Evolutionary conservation across 2,797 vertebrate genomes (phyloP).

Genomic region (Sebastes hubbsi): DNA sequence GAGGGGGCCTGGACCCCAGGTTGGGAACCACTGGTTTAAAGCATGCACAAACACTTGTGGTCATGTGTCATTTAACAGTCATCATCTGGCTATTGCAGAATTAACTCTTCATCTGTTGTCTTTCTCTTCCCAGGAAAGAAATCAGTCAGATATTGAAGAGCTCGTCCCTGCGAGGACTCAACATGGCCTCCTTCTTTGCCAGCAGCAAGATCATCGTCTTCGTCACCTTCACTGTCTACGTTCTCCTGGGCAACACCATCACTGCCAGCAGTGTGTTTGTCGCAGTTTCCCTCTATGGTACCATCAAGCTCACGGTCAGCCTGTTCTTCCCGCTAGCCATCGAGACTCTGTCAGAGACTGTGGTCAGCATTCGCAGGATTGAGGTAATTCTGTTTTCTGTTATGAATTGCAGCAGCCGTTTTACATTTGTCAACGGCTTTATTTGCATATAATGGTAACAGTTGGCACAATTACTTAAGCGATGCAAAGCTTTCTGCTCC

Average conservation of each 20-base stretch:
- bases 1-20: too few relatives aligned
- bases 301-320: constrained; percentile 86
- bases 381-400: constrained; percentile 76
- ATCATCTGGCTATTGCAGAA: not conserved
- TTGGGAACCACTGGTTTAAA: too few relatives aligned
- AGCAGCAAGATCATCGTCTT: constrained; percentile 93
- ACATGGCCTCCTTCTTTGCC: constrained; percentile 92
- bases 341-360: constrained; percentile 86
- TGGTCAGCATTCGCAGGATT: constrained; percentile 90
- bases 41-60: not conserved
- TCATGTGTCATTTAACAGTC: not conserved
- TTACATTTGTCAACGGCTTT: not conserved
- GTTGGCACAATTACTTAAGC: not conserved
- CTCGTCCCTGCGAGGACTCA: constrained; percentile 92
- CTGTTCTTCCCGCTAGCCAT: constrained; percentile 93
- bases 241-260: constrained; percentile 87
- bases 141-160: constrained; percentile 89
- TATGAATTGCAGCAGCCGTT: not conserved
- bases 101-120: not conserved
- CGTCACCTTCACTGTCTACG: constrained; percentile 88
- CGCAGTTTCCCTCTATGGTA: constrained; percentile 87
- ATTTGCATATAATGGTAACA: not conserved
- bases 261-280: constrained; percentile 91
- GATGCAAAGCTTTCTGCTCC: not conserved
- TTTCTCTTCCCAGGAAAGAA: constrained; percentile 85